Base-by-base conservation (phyloP, 23 tunicate species). In the Trididemnum miniatum region DNA sequence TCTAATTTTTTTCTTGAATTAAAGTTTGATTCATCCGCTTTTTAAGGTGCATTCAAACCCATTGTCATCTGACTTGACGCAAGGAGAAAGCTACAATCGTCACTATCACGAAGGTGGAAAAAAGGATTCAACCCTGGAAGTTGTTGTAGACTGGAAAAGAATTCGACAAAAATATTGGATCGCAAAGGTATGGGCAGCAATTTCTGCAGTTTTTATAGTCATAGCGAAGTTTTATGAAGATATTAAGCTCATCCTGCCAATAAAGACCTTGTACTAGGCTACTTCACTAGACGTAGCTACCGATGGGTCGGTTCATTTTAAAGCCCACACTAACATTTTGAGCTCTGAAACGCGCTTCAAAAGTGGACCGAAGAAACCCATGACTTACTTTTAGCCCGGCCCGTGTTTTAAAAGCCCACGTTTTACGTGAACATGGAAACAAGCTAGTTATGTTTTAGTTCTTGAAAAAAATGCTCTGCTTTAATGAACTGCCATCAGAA, bases 91-190 rank as follows among this genome's bases (percentile, higher is more conserved):
- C 24, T 40, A 40, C 20, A 9, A 34, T 2, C 57, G 79, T 20
- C 79, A 22, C 2, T 40, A 37, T 59, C 3, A 20, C 28, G 82
- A 77, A 51, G 27, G 5, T 20, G 77, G 82, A 0, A 65, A 57
- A 60, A 76, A 77, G 28, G 69, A 63, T 25, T 40, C 69, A 1
- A 80, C 85, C 40, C 39, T 92, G 31, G 83, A 87, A 57, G 54
- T 44, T 1, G 90, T 92, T 12, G 92, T 87, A 0, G 86, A 87
- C 59, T 92, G 97, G 97, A 59, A 50, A 15, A 65, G 51, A 9
- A 87, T 92, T 28, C 38, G 81, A 33, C 88, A 87, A 71, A 92
- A 92, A 65, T 92, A 79, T 65, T 87, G 86, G 89, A 50, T 52
- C 22, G 35, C 64, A 23, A 90, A 90, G 86, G 95, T 90, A 40